Percentiles rank a stretch among this genome's conserved stretches.
These are phyloP conservation scores for Atherinosoma microstoma DNA, from an alignment of 2,797 vertebrate genomes.

Conservation along the genomic window DNA sequence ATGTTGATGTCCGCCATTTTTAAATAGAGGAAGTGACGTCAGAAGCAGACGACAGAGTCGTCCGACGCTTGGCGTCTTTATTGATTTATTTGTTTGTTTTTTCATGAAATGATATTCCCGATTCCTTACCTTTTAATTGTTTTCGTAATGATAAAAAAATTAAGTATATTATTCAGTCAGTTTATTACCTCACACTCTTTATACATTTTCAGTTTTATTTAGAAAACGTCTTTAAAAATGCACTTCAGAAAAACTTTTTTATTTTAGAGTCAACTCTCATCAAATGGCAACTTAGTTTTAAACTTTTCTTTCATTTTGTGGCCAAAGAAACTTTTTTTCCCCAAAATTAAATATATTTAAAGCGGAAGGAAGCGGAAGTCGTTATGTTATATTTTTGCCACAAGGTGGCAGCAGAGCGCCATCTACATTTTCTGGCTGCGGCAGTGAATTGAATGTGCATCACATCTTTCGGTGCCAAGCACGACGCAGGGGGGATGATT, in stretches of 20 bases:
- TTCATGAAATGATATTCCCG: no score
- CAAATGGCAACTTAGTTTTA: no score
- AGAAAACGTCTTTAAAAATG: no score
- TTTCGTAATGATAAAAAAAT: not conserved
- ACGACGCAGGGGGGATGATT: slow-evolving; percentile 30
- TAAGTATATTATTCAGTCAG: no score
- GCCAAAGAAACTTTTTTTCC: no score
- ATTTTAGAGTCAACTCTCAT: no score
- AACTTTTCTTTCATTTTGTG: no score
- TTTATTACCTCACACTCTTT: no score
- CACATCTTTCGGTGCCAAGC: slow-evolving; percentile 33
- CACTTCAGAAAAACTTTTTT: no score
- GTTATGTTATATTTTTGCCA: slow-evolving; percentile 6
- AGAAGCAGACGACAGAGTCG: fast-evolving
- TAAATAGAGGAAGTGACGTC: slow-evolving; percentile 74
- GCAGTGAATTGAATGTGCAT: slow-evolving; percentile 17
- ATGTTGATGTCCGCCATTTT: slow-evolving; percentile 72
- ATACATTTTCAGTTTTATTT: no score
- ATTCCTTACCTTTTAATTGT: not conserved
- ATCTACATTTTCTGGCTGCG: not conserved
- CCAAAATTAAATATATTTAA: no score
- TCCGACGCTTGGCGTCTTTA: not conserved
- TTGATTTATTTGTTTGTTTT: not conserved
- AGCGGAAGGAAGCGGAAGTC: no score
- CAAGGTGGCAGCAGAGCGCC: slow-evolving; percentile 35